phyloP scores from a whole-genome alignment of 2,888 invertebrate genomes.

The Malthinus flaveolus region DNA sequence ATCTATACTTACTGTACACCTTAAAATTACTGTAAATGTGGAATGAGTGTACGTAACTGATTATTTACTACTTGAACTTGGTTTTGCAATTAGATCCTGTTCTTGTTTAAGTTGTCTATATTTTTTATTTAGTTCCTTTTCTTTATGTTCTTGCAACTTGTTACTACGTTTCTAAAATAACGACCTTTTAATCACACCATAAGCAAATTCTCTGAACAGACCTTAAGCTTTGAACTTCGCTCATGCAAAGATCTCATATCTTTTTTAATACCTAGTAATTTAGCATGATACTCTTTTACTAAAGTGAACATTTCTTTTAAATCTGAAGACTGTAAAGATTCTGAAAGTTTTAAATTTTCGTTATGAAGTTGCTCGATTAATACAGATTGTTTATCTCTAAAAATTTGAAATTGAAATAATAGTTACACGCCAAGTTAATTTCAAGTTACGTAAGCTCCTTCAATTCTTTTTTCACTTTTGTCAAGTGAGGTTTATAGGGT shows the following conservation, averaged over 20 bases:
- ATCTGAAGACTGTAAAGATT: constrained; percentile 39
- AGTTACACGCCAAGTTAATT: not conserved
- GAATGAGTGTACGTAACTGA: not conserved
- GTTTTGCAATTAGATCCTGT: constrained; percentile 44
- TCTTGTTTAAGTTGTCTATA: constrained; percentile 48
- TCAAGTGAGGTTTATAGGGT: constrained; percentile 48
- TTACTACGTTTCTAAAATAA: constrained; percentile 52
- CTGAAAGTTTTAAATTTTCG: constrained; percentile 39
- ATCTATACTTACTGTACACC: no score
- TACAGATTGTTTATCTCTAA: constrained; percentile 38
- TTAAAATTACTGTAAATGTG: no score
- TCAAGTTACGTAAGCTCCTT: constrained; percentile 52
- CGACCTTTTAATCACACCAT: not conserved
- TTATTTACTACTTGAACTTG: constrained; percentile 1
- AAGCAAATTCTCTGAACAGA: constrained; percentile 28
- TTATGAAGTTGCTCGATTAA: constrained; percentile 52
- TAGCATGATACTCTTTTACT: constrained; percentile 53
- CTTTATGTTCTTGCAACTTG: constrained; percentile 52
- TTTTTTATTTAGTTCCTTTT: constrained; percentile 50
- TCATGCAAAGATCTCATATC: constrained; percentile 55
- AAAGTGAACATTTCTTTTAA: constrained; percentile 48
- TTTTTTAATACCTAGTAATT: constrained; percentile 52
- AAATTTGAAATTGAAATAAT: constrained; percentile 8
- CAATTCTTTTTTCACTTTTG: constrained; percentile 50
- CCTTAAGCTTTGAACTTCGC: constrained; percentile 53